Evolutionary conservation across 2,888 invertebrate species (phyloP).

Genomic region (Apodemia mormo): DNA sequence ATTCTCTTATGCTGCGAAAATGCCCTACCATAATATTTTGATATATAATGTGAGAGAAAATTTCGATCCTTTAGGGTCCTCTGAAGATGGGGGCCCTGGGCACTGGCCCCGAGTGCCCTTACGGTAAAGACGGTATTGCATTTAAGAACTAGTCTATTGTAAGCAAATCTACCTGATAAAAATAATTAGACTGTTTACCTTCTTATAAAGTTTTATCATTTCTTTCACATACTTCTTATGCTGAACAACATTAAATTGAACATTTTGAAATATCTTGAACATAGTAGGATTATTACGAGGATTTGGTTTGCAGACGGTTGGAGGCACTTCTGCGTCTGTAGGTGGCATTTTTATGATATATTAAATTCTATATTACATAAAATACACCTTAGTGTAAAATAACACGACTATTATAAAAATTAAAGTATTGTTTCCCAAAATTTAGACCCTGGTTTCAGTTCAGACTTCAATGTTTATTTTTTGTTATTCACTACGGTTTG

Average conservation of each 20-base stretch:
- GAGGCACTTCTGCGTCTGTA: slow-evolving; percentile 50
- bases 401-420: neutral
- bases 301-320: slow-evolving; percentile 56
- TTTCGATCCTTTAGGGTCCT: no score
- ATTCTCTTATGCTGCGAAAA: no score
- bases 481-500: no score
- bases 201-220: slow-evolving; percentile 82
- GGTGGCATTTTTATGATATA: slow-evolving; percentile 50
- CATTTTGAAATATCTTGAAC: slow-evolving; percentile 83
- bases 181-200: slow-evolving; percentile 61
- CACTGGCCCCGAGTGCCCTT: no score
- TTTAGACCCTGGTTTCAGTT: no score
- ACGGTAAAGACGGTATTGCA: no score
- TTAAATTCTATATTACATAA: neutral
- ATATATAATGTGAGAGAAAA: no score
- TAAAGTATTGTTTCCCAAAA: neutral
- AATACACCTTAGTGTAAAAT: neutral
- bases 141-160: no score
- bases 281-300: slow-evolving; percentile 68
- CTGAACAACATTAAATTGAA: slow-evolving; percentile 84
- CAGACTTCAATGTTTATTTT: no score
- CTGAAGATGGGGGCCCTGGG: no score
- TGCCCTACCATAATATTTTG: no score
- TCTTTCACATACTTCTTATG: slow-evolving; percentile 84
- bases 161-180: no score